phyloP scores from a whole-genome alignment of 2,797 vertebrate genomes.

The Dallia pectoralis region DNA sequence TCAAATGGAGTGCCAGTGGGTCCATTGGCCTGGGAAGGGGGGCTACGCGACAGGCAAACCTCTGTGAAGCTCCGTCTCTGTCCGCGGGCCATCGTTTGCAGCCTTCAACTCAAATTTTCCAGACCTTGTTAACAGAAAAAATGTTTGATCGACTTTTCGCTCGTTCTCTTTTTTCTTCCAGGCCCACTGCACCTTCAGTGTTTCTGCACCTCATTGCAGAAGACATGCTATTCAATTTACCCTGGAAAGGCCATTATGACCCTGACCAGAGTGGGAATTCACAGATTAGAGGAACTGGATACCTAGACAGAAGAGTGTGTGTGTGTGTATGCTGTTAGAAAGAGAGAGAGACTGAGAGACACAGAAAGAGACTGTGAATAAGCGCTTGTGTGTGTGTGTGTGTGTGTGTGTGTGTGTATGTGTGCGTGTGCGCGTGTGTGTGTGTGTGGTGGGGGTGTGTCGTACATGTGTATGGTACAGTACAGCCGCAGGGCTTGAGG shows the following conservation, averaged over 20 bases:
- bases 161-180: not conserved
- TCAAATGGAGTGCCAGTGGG: constrained; percentile 21
- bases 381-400: constrained; percentile 17
- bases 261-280: constrained; percentile 35
- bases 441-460: not conserved
- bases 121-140: not conserved
- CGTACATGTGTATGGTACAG: constrained; percentile 10
- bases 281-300: constrained; percentile 42
- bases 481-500: constrained; percentile 9
- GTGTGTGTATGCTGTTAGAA: constrained; percentile 7
- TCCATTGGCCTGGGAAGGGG: not conserved
- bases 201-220: constrained; percentile 48
- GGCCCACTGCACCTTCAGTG: constrained; percentile 35
- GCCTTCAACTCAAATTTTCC: not conserved
- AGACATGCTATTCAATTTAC: constrained; percentile 54
- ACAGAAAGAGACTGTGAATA: not conserved
- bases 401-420: constrained; percentile 6
- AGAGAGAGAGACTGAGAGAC: not conserved
- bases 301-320: constrained; percentile 25
- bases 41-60: constrained; percentile 19
- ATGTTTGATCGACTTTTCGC: not conserved
- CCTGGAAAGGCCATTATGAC: constrained; percentile 55
- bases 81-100: constrained; percentile 27
- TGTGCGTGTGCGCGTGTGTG: constrained; percentile 8
- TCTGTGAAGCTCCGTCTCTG: constrained; percentile 25